Evolutionary conservation across 2,113 vertebrate species (phyloP).

Genomic region (Gopherus flavomarginatus): DNA sequence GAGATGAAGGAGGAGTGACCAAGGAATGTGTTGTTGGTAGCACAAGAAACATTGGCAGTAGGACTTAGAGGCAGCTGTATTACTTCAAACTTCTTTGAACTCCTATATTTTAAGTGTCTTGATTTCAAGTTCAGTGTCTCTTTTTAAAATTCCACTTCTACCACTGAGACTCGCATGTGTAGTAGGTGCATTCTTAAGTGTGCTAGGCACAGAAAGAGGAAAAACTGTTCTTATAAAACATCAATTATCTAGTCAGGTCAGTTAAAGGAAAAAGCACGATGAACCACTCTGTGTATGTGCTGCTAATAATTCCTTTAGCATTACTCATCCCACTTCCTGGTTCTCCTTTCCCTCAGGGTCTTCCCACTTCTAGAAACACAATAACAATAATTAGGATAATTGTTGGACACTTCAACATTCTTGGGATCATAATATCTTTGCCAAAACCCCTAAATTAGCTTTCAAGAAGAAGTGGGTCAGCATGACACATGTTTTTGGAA

Average conservation of each 20-base stretch:
- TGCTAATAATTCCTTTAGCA: slow-evolving; percentile 20
- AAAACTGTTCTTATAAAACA: slow-evolving; percentile 27
- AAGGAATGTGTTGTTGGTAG: neutral
- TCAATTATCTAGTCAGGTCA: slow-evolving; percentile 28
- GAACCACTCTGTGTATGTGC: slow-evolving; percentile 14
- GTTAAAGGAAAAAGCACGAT: slow-evolving; percentile 27
- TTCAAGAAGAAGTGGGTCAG: slow-evolving; percentile 72
- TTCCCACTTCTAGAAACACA: slow-evolving; percentile 62
- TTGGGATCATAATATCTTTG: slow-evolving; percentile 54
- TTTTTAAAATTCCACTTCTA: slow-evolving; percentile 23
- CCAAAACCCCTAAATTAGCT: slow-evolving; percentile 51
- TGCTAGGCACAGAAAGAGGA: slow-evolving; percentile 4
- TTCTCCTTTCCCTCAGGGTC: slow-evolving; percentile 58
- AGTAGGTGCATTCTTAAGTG: slow-evolving; percentile 2
- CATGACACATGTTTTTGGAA: slow-evolving; percentile 64
- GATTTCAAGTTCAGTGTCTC: neutral
- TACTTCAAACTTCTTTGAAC: slow-evolving; percentile 4
- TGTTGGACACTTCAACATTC: slow-evolving; percentile 61
- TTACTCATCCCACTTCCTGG: slow-evolving; percentile 67
- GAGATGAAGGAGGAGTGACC: neutral
- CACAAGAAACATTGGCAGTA: neutral
- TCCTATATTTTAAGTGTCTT: neutral
- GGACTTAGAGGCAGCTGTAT: neutral
- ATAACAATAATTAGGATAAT: slow-evolving; percentile 58
- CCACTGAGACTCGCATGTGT: neutral